Base-by-base conservation (phyloP, 2,113 vertebrate genomes). In the Actinemys pallida region DNA sequence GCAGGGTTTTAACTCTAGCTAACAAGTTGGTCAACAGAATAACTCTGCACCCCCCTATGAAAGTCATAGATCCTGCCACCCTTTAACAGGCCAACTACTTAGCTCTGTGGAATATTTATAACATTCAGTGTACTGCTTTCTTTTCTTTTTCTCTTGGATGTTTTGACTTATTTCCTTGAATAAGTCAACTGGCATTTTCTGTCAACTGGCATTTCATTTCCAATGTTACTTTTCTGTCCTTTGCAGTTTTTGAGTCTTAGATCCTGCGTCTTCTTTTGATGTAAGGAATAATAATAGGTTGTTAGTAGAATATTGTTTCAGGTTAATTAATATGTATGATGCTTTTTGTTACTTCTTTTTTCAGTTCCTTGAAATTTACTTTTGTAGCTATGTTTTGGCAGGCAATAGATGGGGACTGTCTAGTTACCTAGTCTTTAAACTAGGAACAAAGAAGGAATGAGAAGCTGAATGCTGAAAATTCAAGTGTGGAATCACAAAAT, bases 281-380 rank as follows among this genome's bases (percentile, higher is more conserved):
- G 35, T 88, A 94, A 91, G 69, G 42, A 97, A 97, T 96, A 96
- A 92, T 82, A 96, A 59, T 89, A 91, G 50, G 10, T 75, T 90
- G 54, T 88, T 94, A 87, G 49, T 49, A 96, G 89, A 96, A 95
- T 91, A 92, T 86, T 91, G 3, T 94, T 97, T 97, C 75, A 81
- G 88, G 27, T 75, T 96, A 94, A 96, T 95, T 97, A 95, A 92
- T 95, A 95, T 91, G 50, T 81, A 95, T 92, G 78, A 84, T 94
- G 31, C 14, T 81, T 97, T 97, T 97, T 95, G 90, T 94, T 95
- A 91, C 10, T 3, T 81, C 11, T 91, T 92, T 94, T 83, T 86
- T 86, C 35, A 31, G 45, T 93, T 95, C 11, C 42, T 96, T 92
- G 17, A 94, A 96, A 97, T 97, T 93, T 95, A 87, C 82, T 96